Conservation (phyloP, 2,797 vertebrate species). For the Artibeus jamaicensis region DNA sequence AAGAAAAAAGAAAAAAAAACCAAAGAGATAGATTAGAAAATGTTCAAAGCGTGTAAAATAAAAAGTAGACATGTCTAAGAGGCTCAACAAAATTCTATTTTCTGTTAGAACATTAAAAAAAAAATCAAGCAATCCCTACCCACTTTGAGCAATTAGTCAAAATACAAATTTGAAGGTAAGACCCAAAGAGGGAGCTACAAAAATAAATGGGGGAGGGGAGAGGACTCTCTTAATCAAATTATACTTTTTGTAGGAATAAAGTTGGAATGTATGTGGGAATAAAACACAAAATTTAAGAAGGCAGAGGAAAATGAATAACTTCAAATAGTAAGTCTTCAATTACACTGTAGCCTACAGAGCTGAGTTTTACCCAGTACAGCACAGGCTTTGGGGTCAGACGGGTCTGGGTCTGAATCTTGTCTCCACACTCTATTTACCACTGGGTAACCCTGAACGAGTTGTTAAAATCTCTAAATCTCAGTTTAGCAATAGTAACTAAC, state of each 20-base stretch:
- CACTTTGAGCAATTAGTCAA: background rate
- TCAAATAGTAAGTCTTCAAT: background rate
- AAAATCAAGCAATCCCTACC: background rate
- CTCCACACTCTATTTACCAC: background rate
- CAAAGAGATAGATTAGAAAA: conserved; percentile 36
- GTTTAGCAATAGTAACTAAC: background rate
- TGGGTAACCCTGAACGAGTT: background rate
- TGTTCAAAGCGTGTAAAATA: background rate
- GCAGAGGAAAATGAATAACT: background rate
- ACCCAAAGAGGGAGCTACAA: background rate
- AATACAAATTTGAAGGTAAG: conserved; percentile 1
- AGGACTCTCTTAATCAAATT: background rate
- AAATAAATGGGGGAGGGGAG: background rate
- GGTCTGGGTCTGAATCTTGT: background rate
- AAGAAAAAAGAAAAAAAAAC: background rate
- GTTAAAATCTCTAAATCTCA: background rate
- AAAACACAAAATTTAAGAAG: conserved; percentile 8
- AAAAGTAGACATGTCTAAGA: background rate
- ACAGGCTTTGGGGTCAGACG: background rate
- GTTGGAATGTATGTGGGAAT: background rate
- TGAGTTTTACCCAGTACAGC: background rate
- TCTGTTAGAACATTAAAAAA: background rate
- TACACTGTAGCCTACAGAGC: background rate
- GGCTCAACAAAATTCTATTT: background rate
- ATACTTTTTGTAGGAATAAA: background rate